Evolutionary conservation across 2,888 invertebrate genomes (phyloP).

Genomic region (Drosophila mimica): DNA sequence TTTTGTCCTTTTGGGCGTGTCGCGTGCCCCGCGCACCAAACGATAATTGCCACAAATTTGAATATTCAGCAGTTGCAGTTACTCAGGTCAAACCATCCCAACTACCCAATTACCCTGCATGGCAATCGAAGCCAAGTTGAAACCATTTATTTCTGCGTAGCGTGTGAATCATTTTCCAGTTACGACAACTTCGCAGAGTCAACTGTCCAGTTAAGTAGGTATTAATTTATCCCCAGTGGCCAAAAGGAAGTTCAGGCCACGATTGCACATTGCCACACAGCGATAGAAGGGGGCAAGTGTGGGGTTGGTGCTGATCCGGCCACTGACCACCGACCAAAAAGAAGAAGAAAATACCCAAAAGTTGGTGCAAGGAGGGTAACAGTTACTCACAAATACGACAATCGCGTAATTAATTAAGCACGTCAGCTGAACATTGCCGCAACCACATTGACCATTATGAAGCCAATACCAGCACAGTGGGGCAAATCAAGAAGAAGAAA

Average conservation of each 20-base stretch:
- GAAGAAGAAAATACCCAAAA: constrained; percentile 38
- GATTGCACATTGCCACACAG: constrained; percentile 72
- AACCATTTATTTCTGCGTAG: constrained; percentile 52
- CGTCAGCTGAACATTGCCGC: constrained; percentile 79
- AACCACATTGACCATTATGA: constrained; percentile 44
- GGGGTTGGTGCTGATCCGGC: constrained; percentile 21
- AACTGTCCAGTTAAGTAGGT: constrained; percentile 80
- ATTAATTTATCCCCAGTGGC: constrained; percentile 81
- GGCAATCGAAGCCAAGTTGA: constrained; percentile 1
- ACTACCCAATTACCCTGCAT: not conserved
- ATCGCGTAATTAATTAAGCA: constrained; percentile 83
- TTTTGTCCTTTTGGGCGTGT: constrained; percentile 49
- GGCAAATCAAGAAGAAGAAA: not conserved
- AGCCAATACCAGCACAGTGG: constrained; percentile 52
- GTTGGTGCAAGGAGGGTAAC: constrained; percentile 22
- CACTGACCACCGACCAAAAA: constrained; percentile 34
- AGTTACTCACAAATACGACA: constrained; percentile 79
- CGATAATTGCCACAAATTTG: constrained; percentile 68
- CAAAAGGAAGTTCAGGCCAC: constrained; percentile 30
- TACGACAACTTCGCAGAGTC: constrained; percentile 39
- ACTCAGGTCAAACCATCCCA: not conserved
- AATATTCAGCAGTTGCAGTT: constrained; percentile 59
- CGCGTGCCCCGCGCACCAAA: constrained; percentile 32
- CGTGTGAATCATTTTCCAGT: constrained; percentile 67
- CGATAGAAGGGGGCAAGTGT: constrained; percentile 21